Percentiles rank a stretch among this genome's conserved stretches.
Conservation (phyloP, 2,888 invertebrate genomes). For the Endotricha flammealis region DNA sequence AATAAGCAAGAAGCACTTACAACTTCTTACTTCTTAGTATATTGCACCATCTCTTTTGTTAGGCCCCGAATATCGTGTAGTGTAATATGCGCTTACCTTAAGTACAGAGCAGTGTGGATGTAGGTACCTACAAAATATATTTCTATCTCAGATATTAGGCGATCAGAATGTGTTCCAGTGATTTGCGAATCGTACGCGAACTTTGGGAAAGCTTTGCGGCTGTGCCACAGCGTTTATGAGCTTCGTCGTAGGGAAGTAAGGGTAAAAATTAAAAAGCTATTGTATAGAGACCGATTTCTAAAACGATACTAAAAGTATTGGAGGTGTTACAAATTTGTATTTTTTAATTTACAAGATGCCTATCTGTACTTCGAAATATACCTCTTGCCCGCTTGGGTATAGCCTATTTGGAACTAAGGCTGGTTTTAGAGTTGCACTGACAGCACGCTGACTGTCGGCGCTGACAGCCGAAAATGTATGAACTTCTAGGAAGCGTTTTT, state of each 20-base stretch:
- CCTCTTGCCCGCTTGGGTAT: not conserved
- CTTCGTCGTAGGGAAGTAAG: slow-evolving; percentile 72
- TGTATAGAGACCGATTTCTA: slow-evolving; percentile 66
- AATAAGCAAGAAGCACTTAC: too few relatives aligned
- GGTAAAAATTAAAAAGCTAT: slow-evolving; percentile 65
- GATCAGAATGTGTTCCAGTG: slow-evolving; percentile 56
- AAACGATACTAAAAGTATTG: slow-evolving; percentile 71
- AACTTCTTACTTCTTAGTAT: too few relatives aligned
- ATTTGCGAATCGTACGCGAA: slow-evolving; percentile 39
- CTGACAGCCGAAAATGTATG: too few relatives aligned
- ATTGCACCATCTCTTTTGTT: too few relatives aligned
- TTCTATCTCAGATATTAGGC: slow-evolving; percentile 62
- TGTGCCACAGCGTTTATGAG: slow-evolving; percentile 63
- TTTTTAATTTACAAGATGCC: slow-evolving; percentile 28
- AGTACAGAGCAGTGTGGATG: too few relatives aligned
- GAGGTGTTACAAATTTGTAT: slow-evolving; percentile 77
- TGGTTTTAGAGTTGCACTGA: too few relatives aligned
- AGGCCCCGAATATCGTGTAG: too few relatives aligned
- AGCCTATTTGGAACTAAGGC: slow-evolving; percentile 4
- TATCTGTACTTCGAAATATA: slow-evolving; percentile 9
- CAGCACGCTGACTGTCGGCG: too few relatives aligned
- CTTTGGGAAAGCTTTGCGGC: slow-evolving; percentile 51
- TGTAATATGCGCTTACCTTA: too few relatives aligned
- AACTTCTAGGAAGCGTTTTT: too few relatives aligned
- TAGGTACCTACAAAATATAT: too few relatives aligned